Evolutionary conservation across 2,113 vertebrate species (phyloP), one percentile per base, ranked within the genome.

Genomic region (Eulemur rufifrons): DNA sequence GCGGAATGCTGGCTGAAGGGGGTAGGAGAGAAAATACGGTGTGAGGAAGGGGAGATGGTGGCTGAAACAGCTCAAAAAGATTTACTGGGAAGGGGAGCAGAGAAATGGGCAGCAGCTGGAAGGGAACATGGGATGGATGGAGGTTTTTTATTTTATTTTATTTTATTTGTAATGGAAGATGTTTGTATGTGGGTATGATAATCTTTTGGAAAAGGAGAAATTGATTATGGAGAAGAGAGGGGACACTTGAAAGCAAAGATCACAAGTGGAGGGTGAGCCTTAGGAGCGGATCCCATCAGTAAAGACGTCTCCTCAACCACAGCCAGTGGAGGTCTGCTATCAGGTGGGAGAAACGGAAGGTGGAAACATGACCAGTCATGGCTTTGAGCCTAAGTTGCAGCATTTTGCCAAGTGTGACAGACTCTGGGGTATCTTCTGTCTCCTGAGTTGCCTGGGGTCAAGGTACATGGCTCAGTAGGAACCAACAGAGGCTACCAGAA

Each of bases 181-280:
- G 21, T 61, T 66, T 86, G 3, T 39, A 52, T 54, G 47, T 50
- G 29, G 68, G 29, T 39, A 6, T 80, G 71, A 69, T 37, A 56
- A 88, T 88, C 32, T 50, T 92, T 66, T 80, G 23, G 29, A 80
- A 93, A 86, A 91, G 56, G 64, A 84, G n/a, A 87, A 34, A 93
- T 3, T 77, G 74, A 71, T 42, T 21, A 82, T 39, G 34, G 45
- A 73, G 54, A 87, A 64, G 45, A 93, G 18, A 61, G 10, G 56
- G 32, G n/a, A 50, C 23, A 76, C 20, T 12, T 47, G 32, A 91
- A 85, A 88, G 21, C n/a, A 64, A 90, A 77, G 93, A 86, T 45
- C 17, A 50, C 42, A 73, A 86, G 32, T 39, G n/a, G 25, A 74
- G 50, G 10, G 8, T 20, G 25, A 61, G n/a, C 42, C 74, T 90